Percentiles rank a stretch among this genome's conserved stretches.
Conservation (phyloP, 2,113 vertebrate species). For the Sinocyclocheilus maitianheensis region DNA sequence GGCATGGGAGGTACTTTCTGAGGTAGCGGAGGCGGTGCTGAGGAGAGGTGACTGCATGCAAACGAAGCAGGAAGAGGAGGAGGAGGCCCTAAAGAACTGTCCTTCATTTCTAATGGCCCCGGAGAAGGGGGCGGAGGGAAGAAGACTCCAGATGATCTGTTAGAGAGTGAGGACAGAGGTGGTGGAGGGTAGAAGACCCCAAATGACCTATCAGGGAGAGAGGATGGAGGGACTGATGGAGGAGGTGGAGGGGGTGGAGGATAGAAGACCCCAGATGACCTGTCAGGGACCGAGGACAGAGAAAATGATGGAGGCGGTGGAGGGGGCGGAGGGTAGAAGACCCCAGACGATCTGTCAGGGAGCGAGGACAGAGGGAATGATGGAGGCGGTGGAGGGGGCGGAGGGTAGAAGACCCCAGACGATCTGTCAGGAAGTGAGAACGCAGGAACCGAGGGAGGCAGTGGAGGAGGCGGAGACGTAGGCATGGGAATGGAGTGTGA, state of each 20-base stretch:
- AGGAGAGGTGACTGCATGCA: conserved; percentile 60
- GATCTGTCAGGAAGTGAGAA: conserved; percentile 64
- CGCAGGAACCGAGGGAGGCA: conserved; percentile 62
- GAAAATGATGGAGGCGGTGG: conserved; percentile 39
- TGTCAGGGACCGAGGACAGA: conserved; percentile 61
- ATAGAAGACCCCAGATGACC: conserved; percentile 62
- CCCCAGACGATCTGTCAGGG: conserved; percentile 66
- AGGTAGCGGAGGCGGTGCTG: conserved; percentile 68
- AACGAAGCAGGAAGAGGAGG: conserved; percentile 67
- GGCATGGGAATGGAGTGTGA: conserved; percentile 60
- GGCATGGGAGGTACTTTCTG: conserved; percentile 77
- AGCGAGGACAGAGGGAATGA: conserved; percentile 51
- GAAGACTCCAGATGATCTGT: conserved; percentile 66
- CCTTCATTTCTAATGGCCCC: conserved; percentile 56
- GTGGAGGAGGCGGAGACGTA: conserved; percentile 65
- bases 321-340: conserved; percentile 56
- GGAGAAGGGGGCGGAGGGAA: conserved; percentile 59
- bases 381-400: conserved; percentile 70
- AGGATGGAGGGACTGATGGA: conserved; percentile 44
- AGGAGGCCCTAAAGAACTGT: conserved; percentile 66
- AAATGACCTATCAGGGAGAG: conserved; percentile 63
- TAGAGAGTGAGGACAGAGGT: conserved; percentile 56
- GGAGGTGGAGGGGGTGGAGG: conserved; percentile 56
- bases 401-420: conserved; percentile 63
- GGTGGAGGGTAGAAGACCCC: conserved; percentile 65